Conservation (phyloP, 2,113 vertebrate genomes). For the Lycaon pictus region DNA sequence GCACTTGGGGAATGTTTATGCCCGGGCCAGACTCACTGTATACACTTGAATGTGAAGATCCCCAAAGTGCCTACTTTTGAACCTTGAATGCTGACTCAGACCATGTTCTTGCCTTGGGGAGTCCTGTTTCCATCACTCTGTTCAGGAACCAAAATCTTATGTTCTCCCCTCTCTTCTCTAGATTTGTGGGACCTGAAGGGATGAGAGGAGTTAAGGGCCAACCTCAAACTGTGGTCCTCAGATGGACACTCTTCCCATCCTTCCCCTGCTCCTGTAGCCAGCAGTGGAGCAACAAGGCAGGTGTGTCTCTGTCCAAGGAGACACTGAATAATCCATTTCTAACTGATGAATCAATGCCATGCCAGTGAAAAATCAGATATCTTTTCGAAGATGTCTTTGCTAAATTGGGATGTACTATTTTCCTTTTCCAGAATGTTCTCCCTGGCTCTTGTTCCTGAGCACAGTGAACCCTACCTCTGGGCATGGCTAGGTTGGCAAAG, state of each 20-base stretch:
- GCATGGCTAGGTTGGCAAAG: conserved; percentile 66
- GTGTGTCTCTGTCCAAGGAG: background rate
- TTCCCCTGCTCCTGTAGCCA: accelerated
- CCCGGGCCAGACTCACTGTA: background rate
- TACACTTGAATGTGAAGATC: background rate
- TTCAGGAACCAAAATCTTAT: background rate
- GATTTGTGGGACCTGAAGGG: background rate
- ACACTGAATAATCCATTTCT: accelerated
- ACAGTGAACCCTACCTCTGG: conserved; percentile 55
- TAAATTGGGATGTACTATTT: background rate
- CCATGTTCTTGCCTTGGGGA: background rate
- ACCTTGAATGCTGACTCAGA: background rate
- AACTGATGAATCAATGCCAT: background rate
- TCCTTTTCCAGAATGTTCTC: background rate
- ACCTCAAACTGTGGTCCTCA: background rate
- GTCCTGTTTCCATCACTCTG: background rate
- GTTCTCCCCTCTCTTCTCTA: background rate
- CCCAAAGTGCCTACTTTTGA: background rate
- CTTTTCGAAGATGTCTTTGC: background rate
- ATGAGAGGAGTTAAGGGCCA: background rate
- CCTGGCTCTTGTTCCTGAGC: conserved; percentile 14
- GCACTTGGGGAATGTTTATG: background rate
- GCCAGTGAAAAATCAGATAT: background rate
- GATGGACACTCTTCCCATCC: too few species aligned
- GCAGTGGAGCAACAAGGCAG: accelerated